Base-by-base conservation (phyloP, 2,888 invertebrate species). In the Cheilosia grossa region DNA sequence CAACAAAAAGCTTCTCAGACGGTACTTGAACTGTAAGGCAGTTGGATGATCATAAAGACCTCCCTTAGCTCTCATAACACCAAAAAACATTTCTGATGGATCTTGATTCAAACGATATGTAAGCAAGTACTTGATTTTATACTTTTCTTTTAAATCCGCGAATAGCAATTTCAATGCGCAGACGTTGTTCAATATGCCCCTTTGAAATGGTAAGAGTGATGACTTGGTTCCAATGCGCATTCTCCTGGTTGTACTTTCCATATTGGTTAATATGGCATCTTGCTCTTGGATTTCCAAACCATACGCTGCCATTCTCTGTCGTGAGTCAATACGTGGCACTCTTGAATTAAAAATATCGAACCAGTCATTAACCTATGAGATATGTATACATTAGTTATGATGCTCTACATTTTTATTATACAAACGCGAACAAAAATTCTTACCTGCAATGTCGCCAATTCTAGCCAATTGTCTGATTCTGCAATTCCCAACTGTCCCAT, bases 161-260 rank as follows among this genome's bases (percentile, higher is more conserved):
- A 54, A 49, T 4, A 49, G 0, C 21, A 49, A 19, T 47, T 19
- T n/a, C 15, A 87, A 21, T 5, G 85, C 80, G 54, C 49, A 86
- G 40, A 81, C 87, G 19, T 75, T 86, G 30, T 86, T 82, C 10
- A 88, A 10, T 56, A 88, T 86, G 21, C 86, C 87, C 78, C 86
- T 87, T 77, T 89, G 88, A 73, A 89, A 89, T 24, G 88, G 88
- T 15, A 88, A 63, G 17, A 88, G 56, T 49, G 27, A 61, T 44
- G 66, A 67, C 51, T 51, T 82, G 5, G 72, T 86, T 64, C 81
- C 86, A 9, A 82, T 75, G 72, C 87, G 75, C 40, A 88, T 58
- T 75, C 67, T 73, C 21, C 21, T 33, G 15, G 87, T 87, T 24
- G 59, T 56, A 19, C 85, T 40, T 21, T 54, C 72, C 87, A 88